Evolutionary conservation across 2,888 invertebrate genomes (phyloP).

Genomic region (Plusia festucae): DNA sequence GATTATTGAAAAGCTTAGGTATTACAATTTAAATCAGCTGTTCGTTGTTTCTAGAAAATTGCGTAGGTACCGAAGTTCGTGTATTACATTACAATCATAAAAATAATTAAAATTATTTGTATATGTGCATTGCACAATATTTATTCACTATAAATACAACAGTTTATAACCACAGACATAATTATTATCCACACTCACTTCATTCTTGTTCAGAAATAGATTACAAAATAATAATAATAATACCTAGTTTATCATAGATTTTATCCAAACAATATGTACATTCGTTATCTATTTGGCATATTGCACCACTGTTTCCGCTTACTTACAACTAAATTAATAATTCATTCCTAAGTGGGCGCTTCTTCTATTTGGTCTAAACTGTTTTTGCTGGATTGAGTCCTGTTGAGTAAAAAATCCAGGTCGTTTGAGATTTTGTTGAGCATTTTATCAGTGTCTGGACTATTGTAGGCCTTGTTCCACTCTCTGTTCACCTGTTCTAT

Average conservation of each 20-base stretch:
- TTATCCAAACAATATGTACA: constrained; percentile 24
- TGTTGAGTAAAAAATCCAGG: constrained; percentile 94
- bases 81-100: background rate
- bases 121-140: background rate
- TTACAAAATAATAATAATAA: constrained; percentile 5
- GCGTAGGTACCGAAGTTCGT: no score
- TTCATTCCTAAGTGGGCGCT: constrained; percentile 76
- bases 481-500: constrained; percentile 80
- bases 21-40: background rate
- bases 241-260: constrained; percentile 3
- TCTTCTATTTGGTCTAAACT: constrained; percentile 77
- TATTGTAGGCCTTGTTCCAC: constrained; percentile 80
- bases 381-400: constrained; percentile 82
- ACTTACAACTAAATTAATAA: constrained; percentile 38
- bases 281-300: constrained; percentile 58
- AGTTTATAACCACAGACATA: background rate
- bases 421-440: constrained; percentile 95
- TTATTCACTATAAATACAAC: constrained; percentile 1
- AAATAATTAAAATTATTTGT: background rate
- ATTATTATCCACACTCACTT: constrained; percentile 2
- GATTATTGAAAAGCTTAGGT: background rate
- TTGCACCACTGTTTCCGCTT: constrained; percentile 80
- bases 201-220: background rate
- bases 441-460: constrained; percentile 90
- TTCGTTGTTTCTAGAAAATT: background rate